Percentiles rank a stretch among this genome's conserved stretches.
These are phyloP conservation scores for Porites lutea DNA, from an alignment of 64 coral and sea anemone genomes.

Conservation along the genomic window DNA sequence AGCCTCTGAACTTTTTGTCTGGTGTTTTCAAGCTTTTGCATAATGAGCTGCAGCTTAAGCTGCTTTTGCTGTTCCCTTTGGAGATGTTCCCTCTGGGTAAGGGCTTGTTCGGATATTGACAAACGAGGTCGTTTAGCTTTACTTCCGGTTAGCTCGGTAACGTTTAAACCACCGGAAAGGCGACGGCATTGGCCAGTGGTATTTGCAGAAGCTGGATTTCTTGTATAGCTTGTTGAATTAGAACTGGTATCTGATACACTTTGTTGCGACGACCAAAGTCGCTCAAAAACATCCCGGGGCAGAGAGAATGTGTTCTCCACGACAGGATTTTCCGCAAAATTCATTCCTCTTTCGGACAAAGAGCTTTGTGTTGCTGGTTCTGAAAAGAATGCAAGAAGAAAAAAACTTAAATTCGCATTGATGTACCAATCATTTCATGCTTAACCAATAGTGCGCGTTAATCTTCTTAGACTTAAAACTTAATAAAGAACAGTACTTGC, in stretches of 20 bases:
- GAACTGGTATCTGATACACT: not conserved
- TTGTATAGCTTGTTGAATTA: not conserved
- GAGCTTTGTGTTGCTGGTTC: not conserved
- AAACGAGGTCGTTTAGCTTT: constrained; percentile 15
- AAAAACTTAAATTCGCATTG: not conserved
- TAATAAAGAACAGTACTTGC: too few species aligned
- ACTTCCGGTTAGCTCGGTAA: constrained; percentile 14
- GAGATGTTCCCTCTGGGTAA: not conserved
- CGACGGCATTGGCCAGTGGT: not conserved
- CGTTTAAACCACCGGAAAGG: not conserved
- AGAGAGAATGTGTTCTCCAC: constrained; percentile 2
- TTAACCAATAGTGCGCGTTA: too few species aligned
- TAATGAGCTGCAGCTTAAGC: not conserved
- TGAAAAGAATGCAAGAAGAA: not conserved
- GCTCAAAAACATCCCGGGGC: constrained; percentile 5
- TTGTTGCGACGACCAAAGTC: not conserved
- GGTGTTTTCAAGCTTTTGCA: not conserved
- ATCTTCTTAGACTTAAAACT: too few species aligned
- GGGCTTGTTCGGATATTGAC: not conserved
- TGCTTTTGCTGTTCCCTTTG: not conserved
- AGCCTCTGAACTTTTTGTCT: not conserved
- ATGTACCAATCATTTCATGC: too few species aligned
- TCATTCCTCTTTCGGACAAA: not conserved
- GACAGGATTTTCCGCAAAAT: not conserved
- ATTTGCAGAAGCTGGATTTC: too few species aligned